Evolutionary conservation across 2,888 invertebrate genomes (phyloP), one percentile per base, ranked within the genome.

Genomic region (Neoitamus cyanurus): DNA sequence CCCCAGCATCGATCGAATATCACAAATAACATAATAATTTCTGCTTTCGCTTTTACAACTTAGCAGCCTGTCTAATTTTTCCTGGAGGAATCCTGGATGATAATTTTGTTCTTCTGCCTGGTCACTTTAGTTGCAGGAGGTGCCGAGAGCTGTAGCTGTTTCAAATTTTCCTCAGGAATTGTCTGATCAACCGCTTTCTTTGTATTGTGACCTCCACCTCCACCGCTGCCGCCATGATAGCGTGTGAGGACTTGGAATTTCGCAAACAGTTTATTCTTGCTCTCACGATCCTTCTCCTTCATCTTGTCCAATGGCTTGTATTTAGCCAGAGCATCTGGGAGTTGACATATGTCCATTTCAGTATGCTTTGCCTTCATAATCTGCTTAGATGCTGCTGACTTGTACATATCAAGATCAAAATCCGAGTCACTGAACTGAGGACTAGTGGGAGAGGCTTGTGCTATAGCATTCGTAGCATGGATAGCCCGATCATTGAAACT

Each of bases 21-120:
- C 78, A 78, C 78, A 78, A 78, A 36, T 46, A 78, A 11, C 4
- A 31, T 31, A 80, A 80, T 69, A 25, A 3, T n/a, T 25, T 3
- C 69, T 13, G 15, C 82, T n/a, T 11, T 25, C 36, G 25, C 13
- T 58, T 15, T 34, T 34, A 34, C 0, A 30, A 11, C 28, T 1
- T 28, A 78, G 4, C 48, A 58, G 5, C n/a, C 25, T 31, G 7
- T 70, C 87, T 88, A 91, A 85, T 90, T 90, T 75, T 89, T 90
- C 48, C 91, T 88, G 37, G 90, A 89, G 11, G 91, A 90, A 87
- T 91, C 90, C 85, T 94, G 93, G 88, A 97, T 96, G 85, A 97
- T 95, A 13, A 97, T 93, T 89, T 97, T 97, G 90, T 97, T 97
- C 89, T 95, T 95, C 89, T 96, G 94, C 86, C 96, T 93, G 0